These are phyloP conservation scores for Octodon degus DNA, from an alignment of 2,113 vertebrate genomes.

Conservation along the genomic window DNA sequence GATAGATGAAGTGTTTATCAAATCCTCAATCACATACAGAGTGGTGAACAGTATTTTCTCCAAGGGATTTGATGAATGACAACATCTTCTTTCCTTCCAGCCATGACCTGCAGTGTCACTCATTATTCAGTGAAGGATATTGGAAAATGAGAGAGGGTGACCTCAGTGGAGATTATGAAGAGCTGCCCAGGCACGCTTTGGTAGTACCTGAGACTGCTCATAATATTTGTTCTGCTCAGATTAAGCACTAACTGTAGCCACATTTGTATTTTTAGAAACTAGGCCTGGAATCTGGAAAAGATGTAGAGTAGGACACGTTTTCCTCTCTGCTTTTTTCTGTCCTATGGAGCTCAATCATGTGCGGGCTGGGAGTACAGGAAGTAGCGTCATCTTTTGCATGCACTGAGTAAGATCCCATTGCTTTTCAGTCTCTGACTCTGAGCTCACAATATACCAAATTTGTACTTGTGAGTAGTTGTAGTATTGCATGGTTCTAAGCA, in stretches of 20 bases:
- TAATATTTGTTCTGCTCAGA: background rate
- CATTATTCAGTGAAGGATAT: background rate
- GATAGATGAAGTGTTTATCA: background rate
- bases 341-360: background rate
- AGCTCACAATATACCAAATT: background rate
- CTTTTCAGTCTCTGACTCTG: slow-evolving; percentile 36
- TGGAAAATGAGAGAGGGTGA: background rate
- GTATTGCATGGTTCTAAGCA: slow-evolving; percentile 7
- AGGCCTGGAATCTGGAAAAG: background rate
- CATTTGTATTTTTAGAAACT: background rate
- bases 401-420: background rate
- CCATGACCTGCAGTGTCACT: background rate
- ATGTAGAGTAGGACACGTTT: background rate
- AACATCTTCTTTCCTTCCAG: background rate
- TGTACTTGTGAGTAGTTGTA: slow-evolving; percentile 16
- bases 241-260: background rate
- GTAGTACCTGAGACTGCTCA: background rate
- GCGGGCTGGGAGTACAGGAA: background rate
- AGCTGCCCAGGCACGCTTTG: background rate
- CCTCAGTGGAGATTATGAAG: background rate
- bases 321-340: background rate
- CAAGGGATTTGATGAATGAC: background rate
- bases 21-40: background rate
- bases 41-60: background rate
- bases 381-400: background rate